These are phyloP conservation scores for Thripadectes ignobilis DNA, from an alignment of 2,797 vertebrate genomes.

Conservation along the genomic window DNA sequence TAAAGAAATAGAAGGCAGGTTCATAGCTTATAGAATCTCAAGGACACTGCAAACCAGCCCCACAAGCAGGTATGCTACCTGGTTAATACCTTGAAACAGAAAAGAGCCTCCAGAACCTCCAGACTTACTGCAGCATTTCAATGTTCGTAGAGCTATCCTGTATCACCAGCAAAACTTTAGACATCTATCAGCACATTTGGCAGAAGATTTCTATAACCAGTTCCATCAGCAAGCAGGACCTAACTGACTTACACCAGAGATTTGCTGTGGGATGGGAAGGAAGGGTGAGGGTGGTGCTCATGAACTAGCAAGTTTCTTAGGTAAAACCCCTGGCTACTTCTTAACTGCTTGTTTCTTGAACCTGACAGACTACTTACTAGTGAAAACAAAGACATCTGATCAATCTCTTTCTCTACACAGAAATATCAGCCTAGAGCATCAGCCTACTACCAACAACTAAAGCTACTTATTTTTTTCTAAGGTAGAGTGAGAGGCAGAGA, in stretches of 20 bases:
- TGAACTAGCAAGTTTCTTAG: not conserved
- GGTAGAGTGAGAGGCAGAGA: not conserved
- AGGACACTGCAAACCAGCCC: not conserved
- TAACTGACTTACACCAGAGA: not conserved
- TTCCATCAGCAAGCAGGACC: not conserved
- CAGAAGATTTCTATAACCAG: not conserved
- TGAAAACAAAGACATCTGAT: not conserved
- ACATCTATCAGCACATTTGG: not conserved
- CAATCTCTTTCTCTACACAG: not conserved
- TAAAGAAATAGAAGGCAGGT: not conserved
- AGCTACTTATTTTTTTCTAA: not conserved
- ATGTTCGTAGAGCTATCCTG: not conserved
- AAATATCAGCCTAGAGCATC: not conserved
- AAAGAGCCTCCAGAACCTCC: not conserved
- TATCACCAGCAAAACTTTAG: not conserved
- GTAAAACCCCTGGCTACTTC: not conserved
- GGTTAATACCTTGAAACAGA: not conserved
- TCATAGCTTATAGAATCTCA: not conserved
- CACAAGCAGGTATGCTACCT: not conserved
- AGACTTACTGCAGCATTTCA: not conserved
- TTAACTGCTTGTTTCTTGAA: not conserved
- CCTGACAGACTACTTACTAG: not conserved
- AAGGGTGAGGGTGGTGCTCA: not conserved
- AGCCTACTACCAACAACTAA: not conserved
- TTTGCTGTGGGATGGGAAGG: not conserved